A percentile compares a stretch with the other conserved stretches of the same genome.
phyloP scores from a whole-genome alignment of 2,113 vertebrate species.

The Rhizomys pruinosus region DNA sequence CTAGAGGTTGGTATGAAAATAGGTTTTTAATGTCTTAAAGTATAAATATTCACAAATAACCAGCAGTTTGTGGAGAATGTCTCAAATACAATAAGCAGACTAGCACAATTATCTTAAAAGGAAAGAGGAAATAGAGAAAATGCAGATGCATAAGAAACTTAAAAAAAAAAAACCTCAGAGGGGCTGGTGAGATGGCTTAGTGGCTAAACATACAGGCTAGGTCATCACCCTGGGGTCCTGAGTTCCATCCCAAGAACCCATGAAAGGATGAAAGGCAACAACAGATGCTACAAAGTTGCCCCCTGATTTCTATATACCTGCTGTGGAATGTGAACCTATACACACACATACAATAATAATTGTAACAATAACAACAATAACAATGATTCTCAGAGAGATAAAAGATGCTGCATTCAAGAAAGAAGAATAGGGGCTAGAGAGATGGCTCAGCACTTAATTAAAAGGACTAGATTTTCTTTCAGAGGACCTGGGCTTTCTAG shows the following conservation, averaged over 20 bases:
- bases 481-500: too few relatives aligned
- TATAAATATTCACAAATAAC: neutral
- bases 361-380: neutral
- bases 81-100: neutral
- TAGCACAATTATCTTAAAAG: neutral
- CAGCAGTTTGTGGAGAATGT: neutral
- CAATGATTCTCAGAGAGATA: neutral
- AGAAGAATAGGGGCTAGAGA: neutral
- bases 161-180: neutral
- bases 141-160: neutral
- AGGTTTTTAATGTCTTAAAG: neutral
- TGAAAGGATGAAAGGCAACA: neutral
- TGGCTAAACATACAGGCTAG: neutral
- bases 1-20: neutral
- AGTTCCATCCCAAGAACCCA: neutral
- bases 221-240: neutral
- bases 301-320: neutral
- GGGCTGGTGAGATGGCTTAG: neutral
- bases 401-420: neutral
- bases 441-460: too few relatives aligned
- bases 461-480: too few relatives aligned
- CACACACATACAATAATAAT: neutral
- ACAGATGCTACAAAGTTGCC: neutral
- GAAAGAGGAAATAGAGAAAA: constrained; percentile 7
- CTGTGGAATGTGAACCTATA: neutral